These are phyloP conservation scores for Zosterops hypoxanthus DNA, from an alignment of 2,113 vertebrate genomes.

Conservation along the genomic window DNA sequence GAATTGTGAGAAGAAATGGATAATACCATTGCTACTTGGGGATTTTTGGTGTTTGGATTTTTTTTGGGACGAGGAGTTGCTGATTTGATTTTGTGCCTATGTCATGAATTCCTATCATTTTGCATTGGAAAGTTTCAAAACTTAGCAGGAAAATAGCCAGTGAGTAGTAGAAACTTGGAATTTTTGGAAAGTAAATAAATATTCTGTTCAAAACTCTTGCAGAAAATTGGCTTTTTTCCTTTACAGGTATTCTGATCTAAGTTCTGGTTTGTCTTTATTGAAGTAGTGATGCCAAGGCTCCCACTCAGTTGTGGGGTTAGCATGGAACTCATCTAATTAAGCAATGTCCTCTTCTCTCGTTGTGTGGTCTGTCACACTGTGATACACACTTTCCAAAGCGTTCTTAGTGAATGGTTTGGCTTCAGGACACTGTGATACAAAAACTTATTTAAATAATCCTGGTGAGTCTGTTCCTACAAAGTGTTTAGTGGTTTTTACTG, in stretches of 20 bases:
- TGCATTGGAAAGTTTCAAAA: background rate
- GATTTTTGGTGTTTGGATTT: background rate
- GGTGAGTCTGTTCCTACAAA: background rate
- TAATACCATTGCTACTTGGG: background rate
- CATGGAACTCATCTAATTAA: background rate
- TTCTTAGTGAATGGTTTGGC: background rate
- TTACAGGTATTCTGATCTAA: background rate
- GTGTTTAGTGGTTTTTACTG: background rate
- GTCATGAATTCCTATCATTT: background rate
- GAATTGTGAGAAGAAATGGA: background rate
- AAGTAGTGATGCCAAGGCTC: background rate
- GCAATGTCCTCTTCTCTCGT: background rate
- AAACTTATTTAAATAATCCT: background rate
- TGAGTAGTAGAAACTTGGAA: background rate
- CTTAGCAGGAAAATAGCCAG: background rate
- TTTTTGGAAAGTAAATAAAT: background rate
- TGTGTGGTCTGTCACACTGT: background rate
- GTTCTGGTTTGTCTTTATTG: background rate
- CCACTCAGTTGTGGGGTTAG: background rate
- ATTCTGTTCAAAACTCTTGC: background rate
- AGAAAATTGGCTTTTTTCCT: background rate
- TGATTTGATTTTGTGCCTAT: background rate
- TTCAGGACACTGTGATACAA: background rate
- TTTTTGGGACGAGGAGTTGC: accelerated
- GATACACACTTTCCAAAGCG: background rate